These are phyloP conservation scores for Erinaceus europaeus DNA, from an alignment of 2,113 vertebrate genomes.

Conservation along the genomic window DNA sequence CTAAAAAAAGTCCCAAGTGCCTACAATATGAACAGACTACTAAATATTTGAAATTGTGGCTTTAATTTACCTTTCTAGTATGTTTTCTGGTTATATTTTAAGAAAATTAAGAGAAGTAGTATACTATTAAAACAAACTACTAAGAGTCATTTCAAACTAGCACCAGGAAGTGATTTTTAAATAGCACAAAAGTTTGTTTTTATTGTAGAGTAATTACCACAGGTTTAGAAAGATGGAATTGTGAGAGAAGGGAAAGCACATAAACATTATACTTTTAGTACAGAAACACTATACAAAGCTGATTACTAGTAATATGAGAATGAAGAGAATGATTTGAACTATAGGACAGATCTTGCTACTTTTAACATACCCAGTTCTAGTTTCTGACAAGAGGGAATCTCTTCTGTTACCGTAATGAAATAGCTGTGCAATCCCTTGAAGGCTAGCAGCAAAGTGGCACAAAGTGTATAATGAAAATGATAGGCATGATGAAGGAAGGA, in stretches of 20 bases:
- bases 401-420: conserved; percentile 90
- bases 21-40: neutral
- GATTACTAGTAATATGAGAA: neutral
- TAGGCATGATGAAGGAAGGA: conserved; percentile 95
- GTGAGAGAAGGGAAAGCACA: conserved; percentile 34
- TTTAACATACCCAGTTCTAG: conserved; percentile 93
- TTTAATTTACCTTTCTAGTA: conserved; percentile 38
- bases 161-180: conserved; percentile 32
- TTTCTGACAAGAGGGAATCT: conserved; percentile 92
- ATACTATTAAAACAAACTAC: neutral
- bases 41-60: neutral
- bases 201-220: conserved; percentile 33
- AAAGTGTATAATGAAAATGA: conserved; percentile 93
- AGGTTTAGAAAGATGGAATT: neutral
- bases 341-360: conserved; percentile 41
- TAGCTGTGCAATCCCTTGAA: conserved; percentile 96
- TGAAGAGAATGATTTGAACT: conserved; percentile 16
- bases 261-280: neutral
- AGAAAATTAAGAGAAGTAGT: neutral
- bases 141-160: conserved; percentile 42
- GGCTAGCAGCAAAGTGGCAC: conserved; percentile 91
- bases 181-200: neutral
- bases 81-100: conserved; percentile 36
- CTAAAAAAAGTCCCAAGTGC: neutral
- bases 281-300: conserved; percentile 1